Evolutionary conservation across 2,888 invertebrate genomes (phyloP), one percentile per base, ranked within the genome.

Genomic region (Tigriopus californicus): DNA sequence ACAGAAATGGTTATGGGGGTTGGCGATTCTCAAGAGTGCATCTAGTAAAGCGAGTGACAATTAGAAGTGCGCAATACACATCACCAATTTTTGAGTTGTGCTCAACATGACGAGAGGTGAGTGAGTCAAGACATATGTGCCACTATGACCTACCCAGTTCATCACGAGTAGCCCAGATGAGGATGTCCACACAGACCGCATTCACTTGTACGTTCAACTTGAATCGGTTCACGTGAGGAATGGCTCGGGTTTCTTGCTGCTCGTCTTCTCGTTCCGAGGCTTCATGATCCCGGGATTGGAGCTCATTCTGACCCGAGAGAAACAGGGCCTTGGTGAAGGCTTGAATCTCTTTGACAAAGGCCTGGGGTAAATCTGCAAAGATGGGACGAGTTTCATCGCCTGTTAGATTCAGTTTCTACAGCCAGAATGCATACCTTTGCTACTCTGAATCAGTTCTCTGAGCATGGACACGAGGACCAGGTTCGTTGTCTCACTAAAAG

Each of bases 131-230:
- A 15, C 15, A 52, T 22, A 15, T 13, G 15, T n/a, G n/a, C n/a
- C n/a, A 25, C 22, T 52, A 25, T 22, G 61, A 65, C 70, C 74
- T 71, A 90, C 92, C 91, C 68, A 88, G 86, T 75, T 95, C 95
- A 71, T 95, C 95, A 1, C 86, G 85, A 64, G 94, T 91, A 1
- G 95, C 92, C 97, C 97, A 98, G 40, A 97, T 94, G 1, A 98
- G 77, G 8, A 98, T 76, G 71, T 98, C 95, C 0, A 98, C 91
- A 68, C 95, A 97, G 1, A 92, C 92, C 0, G 95, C 91, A 73
- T 94, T 94, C 0, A 92, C 90, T 82, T 90, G 89, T 0, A 95
- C 91, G 68, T 91, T 91, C 42, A 92, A 82, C 74, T 90, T 89
- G 70, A 89, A 90, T 70, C 86, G 85, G 71, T 91, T 88, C 2